phyloP scores from a whole-genome alignment of 2,797 vertebrate genomes.

The Kryptopterus vitreolus region DNA sequence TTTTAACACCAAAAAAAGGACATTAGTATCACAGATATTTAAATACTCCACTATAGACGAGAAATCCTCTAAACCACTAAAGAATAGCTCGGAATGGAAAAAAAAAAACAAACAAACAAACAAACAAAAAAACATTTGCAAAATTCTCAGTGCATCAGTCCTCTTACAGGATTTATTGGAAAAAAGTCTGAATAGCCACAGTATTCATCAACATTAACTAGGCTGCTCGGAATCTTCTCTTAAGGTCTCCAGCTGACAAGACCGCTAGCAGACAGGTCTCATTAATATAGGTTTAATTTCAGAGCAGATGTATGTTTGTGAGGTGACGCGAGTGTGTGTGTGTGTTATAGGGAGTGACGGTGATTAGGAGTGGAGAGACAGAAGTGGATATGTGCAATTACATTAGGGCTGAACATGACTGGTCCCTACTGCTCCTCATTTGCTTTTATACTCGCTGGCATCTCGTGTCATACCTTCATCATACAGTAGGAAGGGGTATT shows the following conservation, averaged over 20 bases:
- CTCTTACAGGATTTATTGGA: not conserved
- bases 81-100: not conserved
- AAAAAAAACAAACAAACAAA: too few relatives aligned
- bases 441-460: constrained; percentile 30
- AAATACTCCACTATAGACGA: not conserved
- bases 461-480: constrained; percentile 34
- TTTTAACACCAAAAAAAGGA: not conserved
- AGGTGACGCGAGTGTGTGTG: constrained; percentile 12
- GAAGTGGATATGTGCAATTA: constrained; percentile 59
- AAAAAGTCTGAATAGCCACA: not conserved
- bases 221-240: constrained; percentile 18
- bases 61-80: not conserved
- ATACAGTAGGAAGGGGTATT: not conserved
- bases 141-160: not conserved
- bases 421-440: constrained; percentile 54
- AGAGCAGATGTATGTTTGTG: constrained; percentile 43
- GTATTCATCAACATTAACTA: not conserved
- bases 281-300: constrained; percentile 59
- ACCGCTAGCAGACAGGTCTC: constrained; percentile 49
- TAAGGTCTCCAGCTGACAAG: constrained; percentile 24
- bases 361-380: constrained; percentile 50
- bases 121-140: not conserved
- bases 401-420: constrained; percentile 56
- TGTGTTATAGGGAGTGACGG: constrained; percentile 42
- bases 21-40: not conserved